Base-by-base conservation (phyloP, 2,888 invertebrate species). In the Apomyelois bistriatella region DNA sequence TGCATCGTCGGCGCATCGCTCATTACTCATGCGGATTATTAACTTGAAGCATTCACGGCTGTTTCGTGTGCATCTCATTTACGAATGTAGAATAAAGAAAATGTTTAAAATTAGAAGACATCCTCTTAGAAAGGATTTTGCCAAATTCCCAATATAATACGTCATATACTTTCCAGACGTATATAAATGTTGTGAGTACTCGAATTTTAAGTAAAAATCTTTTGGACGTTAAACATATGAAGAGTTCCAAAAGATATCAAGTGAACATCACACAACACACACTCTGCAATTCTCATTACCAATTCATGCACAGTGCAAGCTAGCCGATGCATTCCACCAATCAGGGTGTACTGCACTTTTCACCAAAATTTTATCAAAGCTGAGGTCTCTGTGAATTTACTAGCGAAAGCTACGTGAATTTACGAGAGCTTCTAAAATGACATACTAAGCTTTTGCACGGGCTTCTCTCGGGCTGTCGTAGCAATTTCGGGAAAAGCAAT, bases 271-370 rank as follows among this genome's bases (percentile, higher is more conserved):
- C 55, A 62, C 72, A 71, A 74, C 22, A 22, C 22, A 77, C 76
- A 76, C 70, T 68, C 68, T 62, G 56, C 72, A 71, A 55, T 60
- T 57, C 66, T 74, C 76, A 81, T 84, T 76, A 80, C 64, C 63
- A 75, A 85, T 84, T 79, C 82, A 84, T 82, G 62, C 60, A 60
- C 12, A 5, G 22, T 22, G 22, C 22, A 43, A 47, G 30, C 50
- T 37, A 62, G 62, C 61, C 62, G 60, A 60, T 72, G 72, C 67
- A 72, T 36, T 63, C 66, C 62, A 60, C 68, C 74, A 75, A 76
- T 78, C 74, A 12, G 9, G 9, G 3, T 36, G n/a, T 36, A 36
- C 22, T 22, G 22, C 22, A 22, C 22, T 22, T 22, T 22, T 22
- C 22, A 22, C 22, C 22, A 22, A 22, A 22, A 22, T 22, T 22